Evolutionary conservation across 2,797 vertebrate species (phyloP), one percentile per base, ranked within the genome.

Genomic region (Momotus momota): DNA sequence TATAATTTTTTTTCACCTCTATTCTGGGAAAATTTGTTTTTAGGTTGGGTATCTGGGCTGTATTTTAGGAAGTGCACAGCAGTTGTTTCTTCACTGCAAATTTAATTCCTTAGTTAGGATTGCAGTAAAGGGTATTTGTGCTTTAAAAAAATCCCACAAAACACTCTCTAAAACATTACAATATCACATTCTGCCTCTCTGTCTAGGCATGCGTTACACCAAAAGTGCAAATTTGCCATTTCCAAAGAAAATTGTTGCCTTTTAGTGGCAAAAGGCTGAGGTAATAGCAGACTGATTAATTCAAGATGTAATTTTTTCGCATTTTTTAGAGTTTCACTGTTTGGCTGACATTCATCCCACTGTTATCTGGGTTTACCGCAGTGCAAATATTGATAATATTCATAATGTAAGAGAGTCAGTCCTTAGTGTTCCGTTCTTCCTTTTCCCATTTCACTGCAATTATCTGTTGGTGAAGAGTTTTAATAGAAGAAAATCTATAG

Each of bases 171-270:
- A 73, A 93, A 13, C 9, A 31, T 35, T 60, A 17, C 20, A 49
- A 0, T 33, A n/a, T 54, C 20, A 7, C 9, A 3, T 52, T 73
- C 33, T 73, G 11, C 7, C 6, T 69, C 33, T 81, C n/a, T 51
- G 29, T 67, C 61, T 25, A 72, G 69, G 40, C 73, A 55, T 62
- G 27, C 13, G 55, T 12, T 35, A 35, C 23, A 72, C 38, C 21
- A 45, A 75, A 61, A 88, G 54, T 54, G 87, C 73, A 91, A 88
- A 94, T 72, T 72, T 91, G 72, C 80, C 33, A 26, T 66, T 96
- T 95, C 73, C 58, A 83, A 62, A 70, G 70, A 65, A 94, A 79
- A 43, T 58, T 45, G 20, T 78, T 94, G 72, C 10, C 35, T 86
- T 21, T 72, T 48, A 72, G 26, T 84, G 35, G 66, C 54, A 73